These are phyloP conservation scores for Apamea crenata DNA, from an alignment of 2,888 invertebrate genomes.

Conservation along the genomic window DNA sequence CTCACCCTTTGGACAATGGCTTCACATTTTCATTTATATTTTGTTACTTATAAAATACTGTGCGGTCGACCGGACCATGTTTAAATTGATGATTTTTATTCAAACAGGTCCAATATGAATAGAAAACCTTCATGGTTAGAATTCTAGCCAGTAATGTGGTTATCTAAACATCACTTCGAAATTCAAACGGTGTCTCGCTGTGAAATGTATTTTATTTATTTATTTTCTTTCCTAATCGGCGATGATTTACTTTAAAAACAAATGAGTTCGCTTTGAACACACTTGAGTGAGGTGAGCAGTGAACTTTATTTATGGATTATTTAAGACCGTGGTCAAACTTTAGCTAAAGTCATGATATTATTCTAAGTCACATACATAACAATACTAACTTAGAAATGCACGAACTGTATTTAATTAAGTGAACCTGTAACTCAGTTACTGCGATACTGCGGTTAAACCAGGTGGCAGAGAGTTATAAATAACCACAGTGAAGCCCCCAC, in stretches of 20 bases:
- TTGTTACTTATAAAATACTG: constrained; percentile 19
- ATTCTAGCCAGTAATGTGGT: no score
- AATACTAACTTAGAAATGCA: constrained; percentile 3
- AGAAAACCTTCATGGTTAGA: background rate
- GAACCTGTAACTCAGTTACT: constrained; percentile 41
- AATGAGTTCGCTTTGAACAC: background rate
- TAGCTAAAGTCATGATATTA: background rate
- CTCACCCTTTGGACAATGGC: constrained; percentile 30
- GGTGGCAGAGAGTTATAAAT: constrained; percentile 56
- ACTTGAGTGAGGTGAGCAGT: constrained; percentile 4
- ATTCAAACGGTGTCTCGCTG: background rate
- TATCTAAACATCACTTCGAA: background rate
- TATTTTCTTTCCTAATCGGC: no score
- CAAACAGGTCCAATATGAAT: constrained; percentile 5
- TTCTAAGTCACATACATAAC: background rate
- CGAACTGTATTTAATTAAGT: constrained; percentile 47
- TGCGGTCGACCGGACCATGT: constrained; percentile 1
- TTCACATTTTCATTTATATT: constrained; percentile 25
- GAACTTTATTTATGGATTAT: background rate
- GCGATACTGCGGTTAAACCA: constrained; percentile 48
- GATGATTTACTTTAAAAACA: background rate
- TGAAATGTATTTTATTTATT: no score
- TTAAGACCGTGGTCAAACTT: background rate
- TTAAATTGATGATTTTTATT: constrained; percentile 31
- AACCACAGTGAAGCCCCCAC: constrained; percentile 42